These are phyloP conservation scores for Caenorhabditis sinica DNA, from an alignment of 2,888 invertebrate genomes.

Conservation along the genomic window DNA sequence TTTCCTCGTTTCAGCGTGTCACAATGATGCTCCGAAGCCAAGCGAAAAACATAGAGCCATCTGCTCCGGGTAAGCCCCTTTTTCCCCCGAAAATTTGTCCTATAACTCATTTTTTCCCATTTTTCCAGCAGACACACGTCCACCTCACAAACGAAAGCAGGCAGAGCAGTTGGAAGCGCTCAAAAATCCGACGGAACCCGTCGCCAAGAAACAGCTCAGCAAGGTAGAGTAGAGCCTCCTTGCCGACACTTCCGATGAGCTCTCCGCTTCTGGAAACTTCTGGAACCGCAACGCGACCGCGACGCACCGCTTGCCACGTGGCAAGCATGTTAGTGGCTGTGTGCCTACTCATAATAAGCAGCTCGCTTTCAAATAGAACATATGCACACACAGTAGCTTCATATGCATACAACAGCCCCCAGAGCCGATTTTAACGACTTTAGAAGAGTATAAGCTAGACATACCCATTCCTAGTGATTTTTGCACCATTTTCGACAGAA, in stretches of 20 bases:
- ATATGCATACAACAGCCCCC: no score
- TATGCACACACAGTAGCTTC: no score
- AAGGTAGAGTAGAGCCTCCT: conserved; percentile 4
- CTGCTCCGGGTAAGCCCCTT: conserved; percentile 11
- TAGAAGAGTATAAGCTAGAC: no score
- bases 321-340: no score
- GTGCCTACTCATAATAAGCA: no score
- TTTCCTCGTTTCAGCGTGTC: conserved; percentile 23
- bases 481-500: no score
- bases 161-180: conserved; percentile 46
- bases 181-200: conserved; percentile 43
- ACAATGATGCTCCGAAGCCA: conserved; percentile 61
- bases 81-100: neutral
- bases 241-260: neutral
- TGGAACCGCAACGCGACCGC: neutral
- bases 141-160: conserved; percentile 49
- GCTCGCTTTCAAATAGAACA: no score
- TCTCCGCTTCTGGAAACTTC: neutral
- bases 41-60: conserved; percentile 38
- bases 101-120: neutral
- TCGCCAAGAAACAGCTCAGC: conserved; percentile 46
- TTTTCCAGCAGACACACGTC: conserved; percentile 38
- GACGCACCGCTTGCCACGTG: no score
- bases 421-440: no score
- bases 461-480: no score